Evolutionary conservation across 1,140 invertebrate species (phyloP).

Genomic region (Leptinotarsa texana): DNA sequence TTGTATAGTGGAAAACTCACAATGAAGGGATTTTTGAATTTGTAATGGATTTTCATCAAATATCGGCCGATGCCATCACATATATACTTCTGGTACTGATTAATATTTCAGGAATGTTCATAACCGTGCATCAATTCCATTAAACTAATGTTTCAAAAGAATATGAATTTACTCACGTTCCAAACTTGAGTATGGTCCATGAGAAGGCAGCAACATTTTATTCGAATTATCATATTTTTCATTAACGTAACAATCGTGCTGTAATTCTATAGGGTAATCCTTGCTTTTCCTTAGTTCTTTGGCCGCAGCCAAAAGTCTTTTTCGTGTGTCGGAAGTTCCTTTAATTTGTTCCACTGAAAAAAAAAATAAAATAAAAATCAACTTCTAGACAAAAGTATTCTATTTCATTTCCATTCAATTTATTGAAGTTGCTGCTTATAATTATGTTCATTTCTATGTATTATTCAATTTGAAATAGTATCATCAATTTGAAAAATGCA

Average conservation of each 20-base stretch:
- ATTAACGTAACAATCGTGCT: constrained; percentile 49
- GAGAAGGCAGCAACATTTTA: constrained; percentile 40
- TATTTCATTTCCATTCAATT: background rate
- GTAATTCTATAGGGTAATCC: constrained; percentile 62
- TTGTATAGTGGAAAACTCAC: no score
- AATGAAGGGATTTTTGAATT: no score
- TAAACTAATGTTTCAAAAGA: no score
- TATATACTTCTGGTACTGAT: no score
- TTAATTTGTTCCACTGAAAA: constrained; percentile 78
- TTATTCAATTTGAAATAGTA: no score
- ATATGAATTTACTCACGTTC: constrained; percentile 46
- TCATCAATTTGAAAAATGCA: no score
- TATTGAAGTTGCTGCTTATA: background rate
- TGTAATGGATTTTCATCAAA: no score
- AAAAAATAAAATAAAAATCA: constrained; percentile 22
- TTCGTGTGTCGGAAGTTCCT: constrained; percentile 67
- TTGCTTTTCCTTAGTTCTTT: constrained; percentile 63
- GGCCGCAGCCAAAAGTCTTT: constrained; percentile 71
- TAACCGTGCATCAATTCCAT: no score
- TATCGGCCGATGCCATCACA: no score
- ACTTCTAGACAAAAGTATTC: background rate
- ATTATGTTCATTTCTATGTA: background rate
- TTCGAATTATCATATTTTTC: constrained; percentile 47
- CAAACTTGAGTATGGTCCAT: constrained; percentile 51
- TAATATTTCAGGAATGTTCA: no score